Percentiles rank a stretch among this genome's conserved stretches.
These are phyloP conservation scores for Willowsia nigromaculata DNA, from an alignment of 2,888 invertebrate species.

Conservation along the genomic window DNA sequence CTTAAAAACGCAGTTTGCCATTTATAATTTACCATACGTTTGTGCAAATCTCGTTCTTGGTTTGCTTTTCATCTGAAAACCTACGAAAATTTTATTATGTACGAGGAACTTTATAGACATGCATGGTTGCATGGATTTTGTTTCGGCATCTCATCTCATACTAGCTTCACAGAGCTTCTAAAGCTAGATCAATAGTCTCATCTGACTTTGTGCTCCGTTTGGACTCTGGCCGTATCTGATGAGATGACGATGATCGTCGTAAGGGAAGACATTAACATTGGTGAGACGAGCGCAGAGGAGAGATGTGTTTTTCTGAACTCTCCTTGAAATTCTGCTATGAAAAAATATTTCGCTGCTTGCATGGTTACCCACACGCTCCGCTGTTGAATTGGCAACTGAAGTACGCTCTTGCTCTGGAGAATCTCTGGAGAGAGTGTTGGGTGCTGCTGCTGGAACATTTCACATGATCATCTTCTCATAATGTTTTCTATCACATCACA, in stretches of 20 bases:
- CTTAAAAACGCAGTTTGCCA: no score
- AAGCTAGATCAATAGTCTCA: conserved; percentile 61
- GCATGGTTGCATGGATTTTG: not conserved
- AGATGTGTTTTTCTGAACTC: not conserved
- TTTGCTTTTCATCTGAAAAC: no score
- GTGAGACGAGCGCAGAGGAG: not conserved
- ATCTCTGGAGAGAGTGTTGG: no score
- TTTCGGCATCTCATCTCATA: not conserved
- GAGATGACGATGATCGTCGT: not conserved
- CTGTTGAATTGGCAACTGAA: not conserved
- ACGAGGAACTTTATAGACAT: no score
- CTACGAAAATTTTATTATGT: no score
- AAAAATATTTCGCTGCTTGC: not conserved
- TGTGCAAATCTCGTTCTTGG: no score
- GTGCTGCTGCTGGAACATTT: no score
- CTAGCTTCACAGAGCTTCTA: no score
- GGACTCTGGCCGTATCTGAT: not conserved
- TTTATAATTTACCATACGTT: no score
- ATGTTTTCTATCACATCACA: no score
- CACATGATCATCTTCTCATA: no score
- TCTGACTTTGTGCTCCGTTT: conserved; percentile 31
- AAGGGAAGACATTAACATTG: not conserved
- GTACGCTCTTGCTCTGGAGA: not conserved
- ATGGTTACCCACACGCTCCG: no score
- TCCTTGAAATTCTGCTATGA: not conserved